Conservation (phyloP, 2,888 invertebrate genomes). For the Dinocampus coccinellae region DNA sequence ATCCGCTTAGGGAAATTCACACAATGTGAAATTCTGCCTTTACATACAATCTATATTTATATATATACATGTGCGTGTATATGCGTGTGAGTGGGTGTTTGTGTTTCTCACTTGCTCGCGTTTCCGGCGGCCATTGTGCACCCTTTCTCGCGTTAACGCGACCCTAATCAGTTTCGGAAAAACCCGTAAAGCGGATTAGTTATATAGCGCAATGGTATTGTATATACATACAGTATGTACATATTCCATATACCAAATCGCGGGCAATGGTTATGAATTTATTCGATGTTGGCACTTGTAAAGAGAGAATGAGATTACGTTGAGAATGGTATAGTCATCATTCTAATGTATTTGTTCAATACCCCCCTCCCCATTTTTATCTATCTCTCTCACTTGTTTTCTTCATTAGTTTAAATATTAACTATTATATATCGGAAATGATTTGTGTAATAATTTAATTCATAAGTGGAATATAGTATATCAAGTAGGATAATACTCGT, state of each 20-base stretch:
- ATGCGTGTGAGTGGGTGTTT: not conserved
- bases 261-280: conserved; percentile 43
- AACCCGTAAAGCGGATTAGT: conserved; percentile 46
- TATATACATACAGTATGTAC: not conserved
- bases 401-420: too few species aligned
- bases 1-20: conserved; percentile 48
- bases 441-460: too few species aligned
- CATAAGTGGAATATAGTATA: not conserved
- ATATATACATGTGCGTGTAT: not conserved
- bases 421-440: too few species aligned
- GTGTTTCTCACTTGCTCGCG: not conserved
- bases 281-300: conserved; percentile 39
- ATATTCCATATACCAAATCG: conserved; percentile 28
- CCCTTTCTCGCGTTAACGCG: conserved; percentile 45
- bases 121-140: conserved; percentile 18
- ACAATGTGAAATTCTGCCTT: conserved; percentile 25
- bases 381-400: too few species aligned
- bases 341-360: too few species aligned
- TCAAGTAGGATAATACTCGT: not conserved
- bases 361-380: too few species aligned
- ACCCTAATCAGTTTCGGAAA: conserved; percentile 48
- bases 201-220: not conserved
- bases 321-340: too few species aligned
- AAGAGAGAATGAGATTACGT: conserved; percentile 39
- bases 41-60: not conserved